Evolutionary conservation across 2,113 vertebrate species (phyloP).

Genomic region (Seriola rivoliana): DNA sequence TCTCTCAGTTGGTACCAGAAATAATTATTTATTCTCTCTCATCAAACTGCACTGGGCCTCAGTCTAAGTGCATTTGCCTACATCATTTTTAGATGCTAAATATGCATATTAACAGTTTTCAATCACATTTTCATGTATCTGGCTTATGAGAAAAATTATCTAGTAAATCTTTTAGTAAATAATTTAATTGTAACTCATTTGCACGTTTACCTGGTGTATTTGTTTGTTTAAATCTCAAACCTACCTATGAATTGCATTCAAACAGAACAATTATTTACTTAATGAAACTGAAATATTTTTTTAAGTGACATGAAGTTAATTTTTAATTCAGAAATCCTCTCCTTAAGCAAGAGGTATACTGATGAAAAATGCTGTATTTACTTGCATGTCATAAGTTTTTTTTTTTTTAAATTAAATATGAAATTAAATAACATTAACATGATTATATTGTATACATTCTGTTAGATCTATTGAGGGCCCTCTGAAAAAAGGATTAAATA

Average conservation of each 20-base stretch:
- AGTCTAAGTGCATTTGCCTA: slow-evolving; percentile 54
- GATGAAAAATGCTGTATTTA: slow-evolving; percentile 32
- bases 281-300: slow-evolving; percentile 19
- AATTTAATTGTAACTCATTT: slow-evolving; percentile 23
- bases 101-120: neutral
- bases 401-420: neutral
- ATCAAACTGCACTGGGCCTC: slow-evolving; percentile 71
- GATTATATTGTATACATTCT: slow-evolving; percentile 22
- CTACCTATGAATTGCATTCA: slow-evolving; percentile 26
- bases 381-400: neutral
- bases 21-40: slow-evolving; percentile 31
- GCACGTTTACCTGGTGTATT: slow-evolving; percentile 15
- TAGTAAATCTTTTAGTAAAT: neutral
- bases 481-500: slow-evolving; percentile 66
- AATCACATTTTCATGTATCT: neutral
- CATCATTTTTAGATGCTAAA: slow-evolving; percentile 26
- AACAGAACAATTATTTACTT: slow-evolving; percentile 4
- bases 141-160: neutral
- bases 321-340: slow-evolving; percentile 10
- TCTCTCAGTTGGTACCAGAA: neutral
- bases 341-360: neutral
- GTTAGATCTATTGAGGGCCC: slow-evolving; percentile 21
- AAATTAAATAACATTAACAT: slow-evolving; percentile 4
- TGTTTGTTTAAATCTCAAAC: slow-evolving; percentile 40
- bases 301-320: neutral